A percentile compares a stretch with the other conserved stretches of the same genome.
Conservation (phyloP, 1,140 invertebrate species). For the Orussus abietinus region DNA sequence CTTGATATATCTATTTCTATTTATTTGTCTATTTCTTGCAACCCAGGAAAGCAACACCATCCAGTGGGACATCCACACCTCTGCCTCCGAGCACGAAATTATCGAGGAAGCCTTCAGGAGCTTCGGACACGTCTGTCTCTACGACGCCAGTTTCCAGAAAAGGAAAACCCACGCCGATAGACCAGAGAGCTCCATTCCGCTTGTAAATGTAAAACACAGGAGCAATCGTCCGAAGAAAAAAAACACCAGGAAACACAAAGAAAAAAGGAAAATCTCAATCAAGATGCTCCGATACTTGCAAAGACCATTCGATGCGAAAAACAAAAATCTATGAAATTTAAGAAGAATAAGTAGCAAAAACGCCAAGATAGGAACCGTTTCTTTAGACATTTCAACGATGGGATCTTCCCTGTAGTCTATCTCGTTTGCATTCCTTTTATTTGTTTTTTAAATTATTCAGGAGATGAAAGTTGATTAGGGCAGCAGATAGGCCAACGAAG, state of each 20-base stretch:
- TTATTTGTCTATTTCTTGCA: constrained; percentile 34
- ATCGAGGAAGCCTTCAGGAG: constrained; percentile 63
- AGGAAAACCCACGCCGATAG: constrained; percentile 57
- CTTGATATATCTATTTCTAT: constrained; percentile 8
- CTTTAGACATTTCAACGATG: not conserved
- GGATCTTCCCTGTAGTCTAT: not conserved
- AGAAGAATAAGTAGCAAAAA: no score
- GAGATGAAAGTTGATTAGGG: no score
- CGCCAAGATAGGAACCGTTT: no score
- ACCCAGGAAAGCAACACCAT: constrained; percentile 63
- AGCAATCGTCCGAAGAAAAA: constrained; percentile 1
- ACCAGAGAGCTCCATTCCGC: constrained; percentile 63
- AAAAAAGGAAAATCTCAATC: constrained; percentile 12
- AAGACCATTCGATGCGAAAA: no score
- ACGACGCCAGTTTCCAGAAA: constrained; percentile 45
- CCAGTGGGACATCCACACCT: constrained; percentile 64
- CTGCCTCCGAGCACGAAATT: constrained; percentile 62
- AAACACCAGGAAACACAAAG: constrained; percentile 5
- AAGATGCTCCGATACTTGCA: no score
- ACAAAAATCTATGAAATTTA: not conserved
- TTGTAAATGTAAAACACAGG: constrained; percentile 48
- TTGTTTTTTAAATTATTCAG: no score
- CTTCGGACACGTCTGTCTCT: constrained; percentile 59
- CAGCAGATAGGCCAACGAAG: no score
- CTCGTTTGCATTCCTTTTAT: no score